phyloP scores from a whole-genome alignment of 2,888 invertebrate genomes.

The Polietes domitor region DNA sequence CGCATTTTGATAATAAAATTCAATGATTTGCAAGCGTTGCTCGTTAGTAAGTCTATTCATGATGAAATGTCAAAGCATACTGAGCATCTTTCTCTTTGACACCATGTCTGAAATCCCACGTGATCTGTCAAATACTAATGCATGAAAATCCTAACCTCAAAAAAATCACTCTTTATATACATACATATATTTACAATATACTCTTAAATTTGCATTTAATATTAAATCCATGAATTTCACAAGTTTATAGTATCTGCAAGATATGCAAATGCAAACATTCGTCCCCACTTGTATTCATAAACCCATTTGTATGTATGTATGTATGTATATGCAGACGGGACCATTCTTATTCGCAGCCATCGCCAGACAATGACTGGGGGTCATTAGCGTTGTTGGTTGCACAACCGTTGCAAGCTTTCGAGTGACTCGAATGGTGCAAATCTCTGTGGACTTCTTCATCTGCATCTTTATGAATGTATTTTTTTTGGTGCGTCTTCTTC shows the following conservation, averaged over 20 bases:
- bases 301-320: background rate
- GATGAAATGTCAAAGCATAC: too few relatives aligned
- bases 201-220: conserved; percentile 3
- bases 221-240: conserved; percentile 10
- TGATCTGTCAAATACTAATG: too few relatives aligned
- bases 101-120: too few relatives aligned
- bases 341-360: background rate
- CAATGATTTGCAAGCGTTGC: too few relatives aligned
- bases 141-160: too few relatives aligned
- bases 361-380: conserved; percentile 1
- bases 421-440: background rate
- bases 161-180: too few relatives aligned
- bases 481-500: background rate
- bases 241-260: conserved; percentile 16
- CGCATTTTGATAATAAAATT: too few relatives aligned
- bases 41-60: too few relatives aligned
- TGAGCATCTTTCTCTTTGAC: too few relatives aligned
- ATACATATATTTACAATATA: background rate
- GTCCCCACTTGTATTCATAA: background rate
- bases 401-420: background rate
- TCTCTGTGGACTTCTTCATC: conserved; percentile 20
- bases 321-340: background rate
- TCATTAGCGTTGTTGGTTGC: conserved; percentile 21
- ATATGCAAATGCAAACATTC: background rate
- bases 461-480: background rate